Percentiles rank a stretch among this genome's conserved stretches.
Evolutionary conservation across 2,797 vertebrate genomes (phyloP).

Genomic region (Decapterus maruadsi): DNA sequence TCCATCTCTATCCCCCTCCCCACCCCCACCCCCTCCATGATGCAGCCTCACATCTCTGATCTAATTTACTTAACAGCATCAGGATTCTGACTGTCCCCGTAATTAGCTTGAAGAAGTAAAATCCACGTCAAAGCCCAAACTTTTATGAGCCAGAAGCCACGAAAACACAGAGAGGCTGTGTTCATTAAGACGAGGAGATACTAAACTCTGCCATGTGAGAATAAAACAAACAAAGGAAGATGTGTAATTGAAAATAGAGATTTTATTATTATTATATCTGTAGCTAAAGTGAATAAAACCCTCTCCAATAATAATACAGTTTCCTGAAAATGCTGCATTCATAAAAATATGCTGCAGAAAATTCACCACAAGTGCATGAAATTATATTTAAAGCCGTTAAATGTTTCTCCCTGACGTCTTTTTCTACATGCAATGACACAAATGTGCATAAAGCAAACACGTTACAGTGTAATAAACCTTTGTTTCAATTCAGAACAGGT

Average conservation of each 20-base stretch:
- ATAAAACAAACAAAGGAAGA: not conserved
- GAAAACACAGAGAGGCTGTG: constrained; percentile 30
- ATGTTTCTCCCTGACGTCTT: not conserved
- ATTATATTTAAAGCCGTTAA: not conserved
- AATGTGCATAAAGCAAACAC: not conserved
- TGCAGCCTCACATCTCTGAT: constrained; percentile 80
- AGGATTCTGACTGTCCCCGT: constrained; percentile 78
- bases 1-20: constrained; percentile 36
- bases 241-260: not conserved
- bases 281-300: not conserved
- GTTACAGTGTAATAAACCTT: not conserved
- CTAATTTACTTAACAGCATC: constrained; percentile 86
- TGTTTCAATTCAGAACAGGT: constrained; percentile 13
- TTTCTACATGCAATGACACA: not conserved
- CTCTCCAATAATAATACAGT: not conserved
- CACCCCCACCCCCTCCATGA: not conserved
- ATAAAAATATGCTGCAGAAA: not conserved
- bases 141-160: constrained; percentile 67
- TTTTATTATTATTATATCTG: not conserved
- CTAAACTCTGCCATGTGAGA: not conserved
- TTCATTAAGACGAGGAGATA: constrained; percentile 35
- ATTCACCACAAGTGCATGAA: too few species aligned
- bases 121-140: constrained; percentile 67
- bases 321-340: constrained; percentile 2
- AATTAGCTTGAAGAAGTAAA: constrained; percentile 75